These are phyloP conservation scores for Anabas testudineus DNA, from an alignment of 2,797 vertebrate genomes.

Conservation along the genomic window DNA sequence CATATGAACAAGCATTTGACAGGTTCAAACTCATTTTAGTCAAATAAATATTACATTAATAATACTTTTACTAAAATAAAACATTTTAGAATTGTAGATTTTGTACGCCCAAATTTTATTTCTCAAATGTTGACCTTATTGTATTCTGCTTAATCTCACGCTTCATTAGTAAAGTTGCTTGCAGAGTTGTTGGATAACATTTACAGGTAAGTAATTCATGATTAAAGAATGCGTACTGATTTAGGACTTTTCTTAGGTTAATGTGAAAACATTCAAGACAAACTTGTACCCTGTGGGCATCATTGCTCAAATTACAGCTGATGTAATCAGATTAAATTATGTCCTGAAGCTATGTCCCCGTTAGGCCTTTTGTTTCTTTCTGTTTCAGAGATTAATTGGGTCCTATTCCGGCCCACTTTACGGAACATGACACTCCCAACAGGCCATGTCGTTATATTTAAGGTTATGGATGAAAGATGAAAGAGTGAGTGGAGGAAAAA, in stretches of 20 bases:
- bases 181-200: neutral
- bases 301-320: constrained; percentile 84
- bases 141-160: neutral
- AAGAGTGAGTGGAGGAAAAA: constrained; percentile 50
- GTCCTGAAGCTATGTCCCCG: constrained; percentile 78
- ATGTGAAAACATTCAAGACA: constrained; percentile 48
- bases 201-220: constrained; percentile 40
- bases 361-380: constrained; percentile 79
- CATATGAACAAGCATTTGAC: neutral
- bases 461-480: constrained; percentile 50
- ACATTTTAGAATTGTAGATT: neutral
- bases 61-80: neutral
- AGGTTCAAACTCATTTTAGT: neutral
- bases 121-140: no score
- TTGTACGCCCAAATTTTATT: no score
- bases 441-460: constrained; percentile 82
- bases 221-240: constrained; percentile 18
- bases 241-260: constrained; percentile 19
- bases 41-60: neutral
- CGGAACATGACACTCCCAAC: constrained; percentile 87
- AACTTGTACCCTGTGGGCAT: constrained; percentile 65
- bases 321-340: constrained; percentile 85
- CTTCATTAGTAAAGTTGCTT: neutral
- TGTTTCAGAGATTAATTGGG: constrained; percentile 89
- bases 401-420: constrained; percentile 83